Conservation (phyloP, 2,113 vertebrate genomes). For the Nyctibius bracteatus region DNA sequence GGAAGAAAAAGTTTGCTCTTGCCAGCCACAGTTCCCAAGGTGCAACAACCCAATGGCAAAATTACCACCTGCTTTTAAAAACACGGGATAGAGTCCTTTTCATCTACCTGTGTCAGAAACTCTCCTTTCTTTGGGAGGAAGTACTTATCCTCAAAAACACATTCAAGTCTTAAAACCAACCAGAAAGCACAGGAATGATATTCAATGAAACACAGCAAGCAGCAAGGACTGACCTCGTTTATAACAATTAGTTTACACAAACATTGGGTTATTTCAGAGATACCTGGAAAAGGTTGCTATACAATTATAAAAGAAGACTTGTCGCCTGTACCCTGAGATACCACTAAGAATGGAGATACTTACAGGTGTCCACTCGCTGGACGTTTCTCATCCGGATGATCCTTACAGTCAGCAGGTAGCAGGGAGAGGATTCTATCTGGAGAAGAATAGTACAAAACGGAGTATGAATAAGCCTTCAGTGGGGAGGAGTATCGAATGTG, state of each 20-base stretch:
- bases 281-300: neutral
- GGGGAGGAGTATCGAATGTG: neutral
- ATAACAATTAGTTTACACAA: neutral
- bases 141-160: neutral
- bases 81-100: rapidly evolving
- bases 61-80: neutral
- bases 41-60: neutral
- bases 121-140: neutral
- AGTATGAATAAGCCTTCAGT: neutral
- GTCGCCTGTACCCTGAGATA: neutral
- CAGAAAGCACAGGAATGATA: neutral
- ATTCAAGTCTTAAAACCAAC: neutral
- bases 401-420: slow-evolving; percentile 67
- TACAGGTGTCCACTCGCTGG: slow-evolving; percentile 64
- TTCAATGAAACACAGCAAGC: neutral
- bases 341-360: slow-evolving; percentile 4
- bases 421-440: slow-evolving; percentile 63
- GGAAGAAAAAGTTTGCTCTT: neutral
- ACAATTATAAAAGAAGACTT: neutral
- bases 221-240: neutral
- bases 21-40: neutral
- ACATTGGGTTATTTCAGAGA: neutral
- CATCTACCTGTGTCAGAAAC: neutral
- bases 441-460: neutral
- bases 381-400: slow-evolving; percentile 74